phyloP scores from a whole-genome alignment of 2,888 invertebrate genomes.

The Zaprionus obscuricornis region DNA sequence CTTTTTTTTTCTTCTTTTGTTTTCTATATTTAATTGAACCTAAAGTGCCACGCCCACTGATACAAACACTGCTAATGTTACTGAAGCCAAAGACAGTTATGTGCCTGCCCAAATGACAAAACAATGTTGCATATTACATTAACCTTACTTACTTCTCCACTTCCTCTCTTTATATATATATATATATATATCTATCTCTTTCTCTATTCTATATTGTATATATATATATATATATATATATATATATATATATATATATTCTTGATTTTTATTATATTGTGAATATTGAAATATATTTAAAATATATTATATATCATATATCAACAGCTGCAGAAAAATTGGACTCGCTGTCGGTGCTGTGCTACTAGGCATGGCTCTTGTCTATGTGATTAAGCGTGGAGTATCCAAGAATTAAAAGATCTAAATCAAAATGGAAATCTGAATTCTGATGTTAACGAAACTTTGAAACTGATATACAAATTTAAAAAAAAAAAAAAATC shows the following conservation, averaged over 20 bases:
- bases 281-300: too few species aligned
- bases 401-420: slow-evolving; percentile 43
- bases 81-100: slow-evolving; percentile 28
- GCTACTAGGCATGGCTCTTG: slow-evolving; percentile 70
- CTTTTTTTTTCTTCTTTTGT: slow-evolving; percentile 32
- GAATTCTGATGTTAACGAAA: too few species aligned
- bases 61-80: slow-evolving; percentile 7
- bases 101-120: slow-evolving; percentile 48
- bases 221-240: slow-evolving; percentile 1
- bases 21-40: slow-evolving; percentile 30
- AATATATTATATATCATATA: not conserved
- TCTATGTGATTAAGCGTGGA: slow-evolving; percentile 68
- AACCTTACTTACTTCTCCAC: slow-evolving; percentile 14
- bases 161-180: too few species aligned
- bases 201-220: not conserved
- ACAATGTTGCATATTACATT: slow-evolving; percentile 68
- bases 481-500: too few species aligned
- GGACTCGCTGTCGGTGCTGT: slow-evolving; percentile 75
- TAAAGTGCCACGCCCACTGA: slow-evolving; percentile 50
- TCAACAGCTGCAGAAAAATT: slow-evolving; percentile 70
- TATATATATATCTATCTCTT: slow-evolving; percentile 3
- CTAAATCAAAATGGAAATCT: too few species aligned
- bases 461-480: too few species aligned
- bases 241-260: not conserved
- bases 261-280: not conserved